Percentiles rank a stretch among this genome's conserved stretches.
phyloP scores from a whole-genome alignment of 2,797 vertebrate genomes.

The Diglossa cyanea region DNA sequence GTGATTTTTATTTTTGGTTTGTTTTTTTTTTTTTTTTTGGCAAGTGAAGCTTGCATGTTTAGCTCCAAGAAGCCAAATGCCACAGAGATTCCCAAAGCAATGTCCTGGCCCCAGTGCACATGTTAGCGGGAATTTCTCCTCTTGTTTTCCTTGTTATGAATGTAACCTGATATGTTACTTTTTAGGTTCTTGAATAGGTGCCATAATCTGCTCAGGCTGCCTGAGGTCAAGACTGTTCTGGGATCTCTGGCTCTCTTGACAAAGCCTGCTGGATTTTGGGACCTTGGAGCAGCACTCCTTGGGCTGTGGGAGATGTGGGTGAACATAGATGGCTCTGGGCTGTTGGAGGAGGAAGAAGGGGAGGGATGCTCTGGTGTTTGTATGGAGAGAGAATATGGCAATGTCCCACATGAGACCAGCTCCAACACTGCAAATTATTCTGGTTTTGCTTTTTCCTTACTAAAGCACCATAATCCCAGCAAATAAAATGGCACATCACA shows the following conservation, averaged over 20 bases:
- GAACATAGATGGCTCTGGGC: fast-evolving
- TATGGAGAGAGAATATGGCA: not conserved
- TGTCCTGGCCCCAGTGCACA: not conserved
- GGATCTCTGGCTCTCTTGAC: not conserved
- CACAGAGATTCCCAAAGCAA: not conserved
- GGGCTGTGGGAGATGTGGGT: not conserved
- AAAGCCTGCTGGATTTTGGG: not conserved
- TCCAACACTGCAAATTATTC: not conserved
- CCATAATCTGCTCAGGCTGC: not conserved
- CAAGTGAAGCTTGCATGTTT: not conserved
- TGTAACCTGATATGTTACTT: not conserved
- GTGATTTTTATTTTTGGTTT: fast-evolving
- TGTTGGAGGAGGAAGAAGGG: not conserved
- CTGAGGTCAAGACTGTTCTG: not conserved
- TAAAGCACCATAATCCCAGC: not conserved
- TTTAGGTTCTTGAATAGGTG: not conserved
- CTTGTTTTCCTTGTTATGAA: not conserved
- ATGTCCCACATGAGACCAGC: fast-evolving
- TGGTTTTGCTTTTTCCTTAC: not conserved
- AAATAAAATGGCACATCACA: not conserved
- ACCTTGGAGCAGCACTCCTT: not conserved
- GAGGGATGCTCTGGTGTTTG: not conserved
- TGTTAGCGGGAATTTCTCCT: not conserved
- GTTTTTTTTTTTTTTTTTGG: no score
- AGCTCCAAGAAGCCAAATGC: not conserved